A percentile compares a stretch with the other conserved stretches of the same genome.
Conservation (phyloP, 2,888 invertebrate species). For the Pachliopta kotzebuea region DNA sequence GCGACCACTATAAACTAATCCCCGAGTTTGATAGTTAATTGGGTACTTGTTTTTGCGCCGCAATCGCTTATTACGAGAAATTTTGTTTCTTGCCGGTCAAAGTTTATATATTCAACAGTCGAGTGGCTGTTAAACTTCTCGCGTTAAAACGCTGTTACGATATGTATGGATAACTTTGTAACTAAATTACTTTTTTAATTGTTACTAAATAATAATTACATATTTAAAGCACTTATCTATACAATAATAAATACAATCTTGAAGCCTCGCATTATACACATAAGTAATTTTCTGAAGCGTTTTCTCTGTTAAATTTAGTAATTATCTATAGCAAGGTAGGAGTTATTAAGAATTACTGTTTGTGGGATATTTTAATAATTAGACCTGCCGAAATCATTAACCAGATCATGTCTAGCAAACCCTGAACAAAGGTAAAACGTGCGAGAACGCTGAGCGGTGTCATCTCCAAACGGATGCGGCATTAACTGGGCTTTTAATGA, state of each 20-base stretch:
- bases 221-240: too few species aligned
- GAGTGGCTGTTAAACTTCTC: not conserved
- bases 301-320: too few species aligned
- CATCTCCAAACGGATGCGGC: slow-evolving; percentile 51
- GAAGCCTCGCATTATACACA: too few species aligned
- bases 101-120: slow-evolving; percentile 22
- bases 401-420: slow-evolving; percentile 37
- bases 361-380: not conserved
- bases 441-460: slow-evolving; percentile 44
- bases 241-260: too few species aligned
- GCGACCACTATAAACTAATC: slow-evolving; percentile 44
- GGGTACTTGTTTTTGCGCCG: slow-evolving; percentile 46
- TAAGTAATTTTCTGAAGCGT: too few species aligned
- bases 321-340: not conserved
- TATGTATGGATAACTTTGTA: not conserved
- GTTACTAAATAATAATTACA: too few species aligned
- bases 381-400: slow-evolving; percentile 40
- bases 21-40: slow-evolving; percentile 56
- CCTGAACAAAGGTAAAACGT: slow-evolving; percentile 19
- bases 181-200: not conserved
- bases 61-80: slow-evolving; percentile 21
- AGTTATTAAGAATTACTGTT: not conserved
- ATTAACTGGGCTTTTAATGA: slow-evolving; percentile 57
- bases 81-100: slow-evolving; percentile 30
- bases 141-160: not conserved